Conservation (phyloP, 1,140 invertebrate genomes). For the Ruditapes philippinarum region DNA sequence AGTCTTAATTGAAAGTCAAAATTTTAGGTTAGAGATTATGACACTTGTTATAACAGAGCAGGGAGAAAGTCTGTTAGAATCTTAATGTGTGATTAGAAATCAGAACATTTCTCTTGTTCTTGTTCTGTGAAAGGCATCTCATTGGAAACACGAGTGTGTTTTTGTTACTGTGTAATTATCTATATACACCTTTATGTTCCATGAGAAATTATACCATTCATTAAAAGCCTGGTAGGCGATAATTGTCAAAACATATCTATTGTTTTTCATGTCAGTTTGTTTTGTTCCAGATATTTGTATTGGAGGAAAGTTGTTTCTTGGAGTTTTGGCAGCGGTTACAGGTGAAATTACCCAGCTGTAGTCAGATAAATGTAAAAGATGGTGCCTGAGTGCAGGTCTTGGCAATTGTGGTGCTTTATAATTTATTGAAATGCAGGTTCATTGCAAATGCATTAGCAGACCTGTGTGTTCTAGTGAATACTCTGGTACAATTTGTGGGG, state of each 20-base stretch:
- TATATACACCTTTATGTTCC: conserved; percentile 6
- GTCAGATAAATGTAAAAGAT: conserved; percentile 30
- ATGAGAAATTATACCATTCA: conserved; percentile 34
- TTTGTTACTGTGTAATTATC: background rate
- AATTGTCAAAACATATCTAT: conserved; percentile 54
- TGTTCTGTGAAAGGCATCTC: too few relatives aligned
- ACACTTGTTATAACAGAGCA: too few relatives aligned
- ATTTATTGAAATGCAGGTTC: conserved; percentile 50
- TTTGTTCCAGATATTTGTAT: conserved; percentile 41
- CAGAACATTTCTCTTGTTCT: background rate
- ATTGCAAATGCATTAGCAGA: conserved; percentile 24
- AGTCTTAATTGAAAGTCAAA: too few relatives aligned
- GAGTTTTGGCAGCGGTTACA: conserved; percentile 33
- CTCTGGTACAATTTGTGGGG: background rate
- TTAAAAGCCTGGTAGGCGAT: conserved; percentile 49
- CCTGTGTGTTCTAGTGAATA: conserved; percentile 14
- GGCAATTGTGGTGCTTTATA: conserved; percentile 5
- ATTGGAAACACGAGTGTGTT: too few relatives aligned
- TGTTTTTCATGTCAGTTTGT: conserved; percentile 54
- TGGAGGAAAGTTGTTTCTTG: conserved; percentile 10
- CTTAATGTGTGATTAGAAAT: too few relatives aligned
- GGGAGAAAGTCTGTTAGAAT: too few relatives aligned
- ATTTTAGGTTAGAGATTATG: too few relatives aligned
- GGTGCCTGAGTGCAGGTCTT: conserved; percentile 30
- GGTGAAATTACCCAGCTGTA: conserved; percentile 48